Percentiles rank a stretch among this genome's conserved stretches.
phyloP scores from a whole-genome alignment of 2,888 invertebrate species.

The Toxonevra muliebris region DNA sequence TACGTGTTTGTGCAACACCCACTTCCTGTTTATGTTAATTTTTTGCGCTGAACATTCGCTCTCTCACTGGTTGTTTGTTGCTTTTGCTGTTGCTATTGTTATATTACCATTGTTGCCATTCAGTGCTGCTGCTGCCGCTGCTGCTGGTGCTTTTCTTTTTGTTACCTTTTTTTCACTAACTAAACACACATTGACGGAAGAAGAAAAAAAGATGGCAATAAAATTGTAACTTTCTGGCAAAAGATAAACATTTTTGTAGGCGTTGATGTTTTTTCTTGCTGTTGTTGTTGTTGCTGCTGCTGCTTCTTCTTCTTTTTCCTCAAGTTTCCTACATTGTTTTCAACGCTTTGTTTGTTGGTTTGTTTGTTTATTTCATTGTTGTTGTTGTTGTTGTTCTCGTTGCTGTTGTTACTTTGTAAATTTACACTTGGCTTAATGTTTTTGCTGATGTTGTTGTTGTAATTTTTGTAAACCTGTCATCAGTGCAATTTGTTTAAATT shows the following conservation, averaged over 20 bases:
- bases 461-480: no score
- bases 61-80: background rate
- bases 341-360: constrained; percentile 30
- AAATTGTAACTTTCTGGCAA: constrained; percentile 4
- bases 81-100: constrained; percentile 12
- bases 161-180: constrained; percentile 1
- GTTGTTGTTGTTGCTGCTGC: constrained; percentile 21
- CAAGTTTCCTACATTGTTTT: no score
- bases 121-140: background rate
- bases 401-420: constrained; percentile 26
- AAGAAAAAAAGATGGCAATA: constrained; percentile 18
- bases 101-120: no score
- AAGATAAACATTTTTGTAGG: constrained; percentile 15
- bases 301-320: no score
- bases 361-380: constrained; percentile 23
- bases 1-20: constrained; percentile 50
- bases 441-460: constrained; percentile 10
- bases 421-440: constrained; percentile 30
- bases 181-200: constrained; percentile 10
- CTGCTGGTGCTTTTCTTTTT: background rate
- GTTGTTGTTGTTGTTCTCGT: constrained; percentile 13
- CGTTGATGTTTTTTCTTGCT: constrained; percentile 2
- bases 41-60: constrained; percentile 28
- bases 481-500: no score
- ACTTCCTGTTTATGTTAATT: constrained; percentile 59